Base-by-base conservation (phyloP, 1,140 invertebrate species). In the Plutomurus gul region DNA sequence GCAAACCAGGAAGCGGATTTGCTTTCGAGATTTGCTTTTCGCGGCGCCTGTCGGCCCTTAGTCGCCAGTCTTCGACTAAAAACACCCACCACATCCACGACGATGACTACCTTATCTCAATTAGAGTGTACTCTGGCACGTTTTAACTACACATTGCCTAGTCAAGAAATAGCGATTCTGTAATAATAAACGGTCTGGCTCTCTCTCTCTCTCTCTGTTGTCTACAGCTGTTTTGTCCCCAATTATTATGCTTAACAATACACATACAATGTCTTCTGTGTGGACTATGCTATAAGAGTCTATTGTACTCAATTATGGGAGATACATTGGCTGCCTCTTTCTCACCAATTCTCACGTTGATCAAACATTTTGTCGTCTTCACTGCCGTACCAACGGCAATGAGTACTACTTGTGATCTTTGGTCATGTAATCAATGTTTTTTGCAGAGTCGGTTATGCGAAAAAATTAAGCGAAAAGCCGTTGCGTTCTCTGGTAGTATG, bases 1-100 rank as follows among this genome's bases (percentile, higher is more conserved):
- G 56, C n/a, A 65, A n/a, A 65, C 56, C 56, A 65, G 56, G 56
- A 65, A 65, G 56, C 56, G 56, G 56, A 65, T 65, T 65, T 65
- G 56, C 56, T 65, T 65, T 65, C 56, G n/a, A n/a, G 56, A 65
- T 65, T 65, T 65, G 56, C 56, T 65, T 65, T 65, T 30, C 56
- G 56, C 56, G 56, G 36, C 56, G 56, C 56, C 56, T 30, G 56
- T 33, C 56, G 56, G 36, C 56, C 27, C 27, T 30, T 65, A 65
- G 56, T 65, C 56, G 56, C 56, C 56, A 65, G 56, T 65, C 27
- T 25, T 65, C 56, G 56, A 65, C 56, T 65, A 65, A 65, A 65
- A 65, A 65, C 56, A 30, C 56, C 56, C 56, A 65, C 56, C 56
- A 65, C 56, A 65, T 65, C 56, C 56, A 65, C 56, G 56, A 65